Evolutionary conservation across 2,113 vertebrate species (phyloP).

Genomic region (Casuarius casuarius): DNA sequence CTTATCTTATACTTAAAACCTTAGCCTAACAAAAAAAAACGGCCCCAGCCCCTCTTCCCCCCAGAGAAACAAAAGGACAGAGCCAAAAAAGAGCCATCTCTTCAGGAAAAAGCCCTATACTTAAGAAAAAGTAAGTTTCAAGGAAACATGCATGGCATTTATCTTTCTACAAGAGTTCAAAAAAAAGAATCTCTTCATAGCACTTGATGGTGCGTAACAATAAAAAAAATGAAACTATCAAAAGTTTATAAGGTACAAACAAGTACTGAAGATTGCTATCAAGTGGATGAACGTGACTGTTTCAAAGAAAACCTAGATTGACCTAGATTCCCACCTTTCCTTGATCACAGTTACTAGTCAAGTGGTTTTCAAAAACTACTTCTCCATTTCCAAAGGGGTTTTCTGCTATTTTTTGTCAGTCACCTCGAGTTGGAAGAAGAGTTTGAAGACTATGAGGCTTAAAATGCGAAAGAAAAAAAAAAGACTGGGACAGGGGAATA

Average conservation of each 20-base stretch:
- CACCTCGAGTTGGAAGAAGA: not conserved
- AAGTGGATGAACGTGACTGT: conserved; percentile 7
- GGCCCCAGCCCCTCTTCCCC: rapidly evolving
- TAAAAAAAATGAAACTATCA: conserved; percentile 1
- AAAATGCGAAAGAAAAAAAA: not conserved
- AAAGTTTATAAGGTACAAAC: not conserved
- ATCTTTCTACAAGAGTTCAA: not conserved
- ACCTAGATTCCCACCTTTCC: not conserved
- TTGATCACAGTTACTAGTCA: not conserved
- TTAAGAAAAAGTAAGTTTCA: not conserved
- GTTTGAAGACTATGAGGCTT: not conserved
- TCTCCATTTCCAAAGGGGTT: not conserved
- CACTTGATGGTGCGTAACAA: not conserved
- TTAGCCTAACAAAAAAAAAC: not conserved
- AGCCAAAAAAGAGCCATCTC: not conserved
- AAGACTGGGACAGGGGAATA: not conserved
- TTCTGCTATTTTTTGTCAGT: not conserved
- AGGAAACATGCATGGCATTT: not conserved
- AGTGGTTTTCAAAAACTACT: not conserved
- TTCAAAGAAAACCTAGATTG: not conserved
- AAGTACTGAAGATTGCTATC: conserved; percentile 17
- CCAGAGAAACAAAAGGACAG: not conserved
- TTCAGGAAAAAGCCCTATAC: not conserved
- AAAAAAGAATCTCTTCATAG: not conserved
- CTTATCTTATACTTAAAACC: not conserved